Conservation (phyloP, 2,888 invertebrate genomes). For the Thyatira batis region DNA sequence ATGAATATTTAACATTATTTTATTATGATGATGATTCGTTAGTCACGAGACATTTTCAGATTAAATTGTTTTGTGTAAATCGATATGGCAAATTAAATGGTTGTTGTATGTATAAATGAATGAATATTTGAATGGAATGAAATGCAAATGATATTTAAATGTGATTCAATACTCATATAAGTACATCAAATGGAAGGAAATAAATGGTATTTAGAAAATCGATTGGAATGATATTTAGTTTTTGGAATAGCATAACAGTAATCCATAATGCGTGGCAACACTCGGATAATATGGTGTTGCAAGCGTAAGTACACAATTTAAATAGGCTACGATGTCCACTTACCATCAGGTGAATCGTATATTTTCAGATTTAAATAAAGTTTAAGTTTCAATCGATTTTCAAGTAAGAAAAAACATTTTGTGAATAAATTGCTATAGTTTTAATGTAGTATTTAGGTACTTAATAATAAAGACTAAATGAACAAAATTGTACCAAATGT, state of each 20-base stretch:
- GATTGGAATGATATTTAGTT: background rate
- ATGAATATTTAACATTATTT: no score
- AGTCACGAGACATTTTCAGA: background rate
- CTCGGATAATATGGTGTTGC: no score
- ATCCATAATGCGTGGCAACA: no score
- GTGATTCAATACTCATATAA: constrained; percentile 1
- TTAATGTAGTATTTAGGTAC: background rate
- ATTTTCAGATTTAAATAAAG: no score
- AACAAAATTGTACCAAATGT: constrained; percentile 24
- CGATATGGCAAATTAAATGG: background rate
- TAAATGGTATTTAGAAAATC: background rate
- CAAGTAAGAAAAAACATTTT: background rate
- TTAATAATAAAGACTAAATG: constrained; percentile 4
- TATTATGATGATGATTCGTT: no score
- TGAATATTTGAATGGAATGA: background rate
- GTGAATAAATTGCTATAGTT: constrained; percentile 1
- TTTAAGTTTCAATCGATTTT: no score
- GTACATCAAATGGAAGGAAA: background rate
- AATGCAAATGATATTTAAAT: constrained; percentile 1
- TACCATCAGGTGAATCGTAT: no score
- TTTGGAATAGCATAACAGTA: no score
- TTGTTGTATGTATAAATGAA: background rate
- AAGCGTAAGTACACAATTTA: no score
- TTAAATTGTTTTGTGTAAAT: background rate
- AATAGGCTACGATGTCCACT: no score